These are phyloP conservation scores for Amaurobius ferox DNA, from an alignment of 2,888 invertebrate genomes.

Conservation along the genomic window DNA sequence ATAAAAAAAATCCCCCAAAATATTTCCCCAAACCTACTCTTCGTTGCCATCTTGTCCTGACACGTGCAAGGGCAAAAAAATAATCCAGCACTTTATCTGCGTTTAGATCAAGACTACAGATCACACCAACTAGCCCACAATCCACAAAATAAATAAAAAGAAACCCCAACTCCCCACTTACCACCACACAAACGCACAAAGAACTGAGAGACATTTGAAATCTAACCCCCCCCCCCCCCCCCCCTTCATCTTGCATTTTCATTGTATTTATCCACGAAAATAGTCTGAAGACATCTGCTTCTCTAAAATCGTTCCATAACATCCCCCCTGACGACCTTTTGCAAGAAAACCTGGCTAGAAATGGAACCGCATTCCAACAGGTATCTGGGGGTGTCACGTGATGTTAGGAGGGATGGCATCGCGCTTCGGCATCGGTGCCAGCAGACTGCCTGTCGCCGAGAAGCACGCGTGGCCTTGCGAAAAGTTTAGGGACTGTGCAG, in stretches of 20 bases:
- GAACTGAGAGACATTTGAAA: not conserved
- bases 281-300: constrained; percentile 1
- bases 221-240: not conserved
- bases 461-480: not conserved
- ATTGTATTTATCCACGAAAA: constrained; percentile 4
- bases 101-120: not conserved
- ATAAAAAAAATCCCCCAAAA: no score
- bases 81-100: not conserved
- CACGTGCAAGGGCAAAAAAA: not conserved
- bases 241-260: not conserved
- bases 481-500: no score
- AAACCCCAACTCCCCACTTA: not conserved
- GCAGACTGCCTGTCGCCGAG: constrained; percentile 12
- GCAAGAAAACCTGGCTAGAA: not conserved
- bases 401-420: not conserved
- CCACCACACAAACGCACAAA: not conserved
- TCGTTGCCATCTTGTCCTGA: no score
- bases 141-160: not conserved
- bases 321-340: not conserved
- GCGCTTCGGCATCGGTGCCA: not conserved
- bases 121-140: constrained; percentile 7
- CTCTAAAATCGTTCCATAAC: not conserved
- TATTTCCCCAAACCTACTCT: no score
- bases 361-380: constrained; percentile 6
- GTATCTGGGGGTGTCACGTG: constrained; percentile 14